Evolutionary conservation across 2,113 vertebrate genomes (phyloP).

Genomic region (Tachycineta bicolor): DNA sequence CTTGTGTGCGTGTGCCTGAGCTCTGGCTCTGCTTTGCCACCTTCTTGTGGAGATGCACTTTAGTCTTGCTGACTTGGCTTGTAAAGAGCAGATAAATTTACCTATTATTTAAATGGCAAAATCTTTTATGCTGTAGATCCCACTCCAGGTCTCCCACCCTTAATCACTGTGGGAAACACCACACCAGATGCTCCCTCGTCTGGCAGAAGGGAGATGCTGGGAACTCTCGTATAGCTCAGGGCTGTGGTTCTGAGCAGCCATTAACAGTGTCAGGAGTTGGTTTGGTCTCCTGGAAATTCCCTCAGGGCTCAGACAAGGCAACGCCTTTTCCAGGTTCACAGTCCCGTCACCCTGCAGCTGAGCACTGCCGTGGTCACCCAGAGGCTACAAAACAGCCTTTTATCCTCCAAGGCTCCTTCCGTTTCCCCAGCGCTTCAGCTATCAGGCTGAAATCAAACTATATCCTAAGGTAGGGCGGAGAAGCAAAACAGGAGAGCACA

Average conservation of each 20-base stretch:
- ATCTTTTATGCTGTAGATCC: neutral
- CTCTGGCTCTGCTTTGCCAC: neutral
- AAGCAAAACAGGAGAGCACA: rapidly evolving
- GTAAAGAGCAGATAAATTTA: neutral
- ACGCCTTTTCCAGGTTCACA: neutral
- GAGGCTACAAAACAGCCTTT: neutral
- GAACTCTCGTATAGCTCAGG: rapidly evolving
- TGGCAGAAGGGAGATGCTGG: rapidly evolving
- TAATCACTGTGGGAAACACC: rapidly evolving
- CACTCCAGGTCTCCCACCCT: neutral
- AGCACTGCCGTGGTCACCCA: neutral
- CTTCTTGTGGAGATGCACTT: neutral
- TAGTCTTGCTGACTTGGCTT: neutral
- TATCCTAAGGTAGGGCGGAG: rapidly evolving
- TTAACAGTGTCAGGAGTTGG: rapidly evolving
- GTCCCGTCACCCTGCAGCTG: neutral
- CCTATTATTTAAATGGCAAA: neutral
- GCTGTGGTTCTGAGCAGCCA: neutral
- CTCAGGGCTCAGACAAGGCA: neutral
- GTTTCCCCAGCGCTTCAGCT: neutral
- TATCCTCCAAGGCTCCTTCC: neutral
- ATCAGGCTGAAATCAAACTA: too few species aligned
- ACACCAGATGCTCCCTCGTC: rapidly evolving
- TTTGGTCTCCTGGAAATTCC: neutral
- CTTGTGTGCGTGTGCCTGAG: rapidly evolving